These are phyloP conservation scores for Pectinophora gossypiella DNA, from an alignment of 1,140 invertebrate species.

Conservation along the genomic window DNA sequence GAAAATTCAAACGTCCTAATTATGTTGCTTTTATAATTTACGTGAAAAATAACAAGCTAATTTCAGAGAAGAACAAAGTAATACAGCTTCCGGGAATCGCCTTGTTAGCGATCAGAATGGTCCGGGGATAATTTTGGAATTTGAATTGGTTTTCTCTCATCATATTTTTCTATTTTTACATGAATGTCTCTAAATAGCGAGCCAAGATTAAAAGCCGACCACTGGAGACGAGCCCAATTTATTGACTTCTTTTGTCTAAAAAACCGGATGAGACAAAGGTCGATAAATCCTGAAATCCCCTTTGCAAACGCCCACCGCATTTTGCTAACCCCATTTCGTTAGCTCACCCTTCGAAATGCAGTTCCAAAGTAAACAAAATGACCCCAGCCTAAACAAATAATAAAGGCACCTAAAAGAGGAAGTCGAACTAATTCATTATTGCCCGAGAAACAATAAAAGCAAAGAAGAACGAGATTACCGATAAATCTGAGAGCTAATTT, in stretches of 20 bases:
- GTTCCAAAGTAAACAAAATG: conserved; percentile 55
- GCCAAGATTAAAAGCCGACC: too few relatives aligned
- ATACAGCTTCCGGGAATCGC: conserved; percentile 54
- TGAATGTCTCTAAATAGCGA: conserved; percentile 57
- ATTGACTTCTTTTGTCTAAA: conserved; percentile 20
- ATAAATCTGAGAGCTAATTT: conserved; percentile 54
- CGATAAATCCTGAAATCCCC: conserved; percentile 54
- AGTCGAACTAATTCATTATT: conserved; percentile 64
- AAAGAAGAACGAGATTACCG: conserved; percentile 52
- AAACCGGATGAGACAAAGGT: conserved; percentile 30
- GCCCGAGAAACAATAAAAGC: conserved; percentile 53
- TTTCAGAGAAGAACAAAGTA: conserved; percentile 50
- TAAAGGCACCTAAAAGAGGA: conserved; percentile 33
- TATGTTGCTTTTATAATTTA: conserved; percentile 33
- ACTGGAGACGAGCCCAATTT: too few relatives aligned
- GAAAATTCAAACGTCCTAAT: conserved; percentile 29
- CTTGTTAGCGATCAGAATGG: conserved; percentile 58
- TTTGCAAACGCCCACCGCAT: conserved; percentile 43
- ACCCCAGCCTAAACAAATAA: conserved; percentile 56
- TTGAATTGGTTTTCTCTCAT: conserved; percentile 43
- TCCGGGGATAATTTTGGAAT: conserved; percentile 44
- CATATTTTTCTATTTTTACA: conserved; percentile 44
- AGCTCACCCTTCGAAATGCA: conserved; percentile 39
- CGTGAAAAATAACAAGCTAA: conserved; percentile 42
- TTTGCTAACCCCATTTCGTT: conserved; percentile 49